Conservation (phyloP, 2,797 vertebrate species). For the Odontamblyopus rebecca region DNA sequence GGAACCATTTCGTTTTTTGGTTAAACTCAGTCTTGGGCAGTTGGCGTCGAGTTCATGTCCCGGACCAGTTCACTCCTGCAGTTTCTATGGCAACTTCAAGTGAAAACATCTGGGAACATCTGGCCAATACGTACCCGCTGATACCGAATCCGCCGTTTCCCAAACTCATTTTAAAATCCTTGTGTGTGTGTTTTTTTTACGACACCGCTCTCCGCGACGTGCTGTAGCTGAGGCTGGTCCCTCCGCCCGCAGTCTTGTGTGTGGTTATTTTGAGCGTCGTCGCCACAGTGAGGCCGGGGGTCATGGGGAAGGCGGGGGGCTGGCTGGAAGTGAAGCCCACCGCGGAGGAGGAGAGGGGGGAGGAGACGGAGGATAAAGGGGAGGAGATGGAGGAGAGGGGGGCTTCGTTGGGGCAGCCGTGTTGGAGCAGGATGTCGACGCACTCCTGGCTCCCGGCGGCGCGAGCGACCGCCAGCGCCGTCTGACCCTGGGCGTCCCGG, state of each 20-base stretch:
- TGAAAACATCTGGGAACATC: constrained; percentile 42
- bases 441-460: constrained; percentile 90
- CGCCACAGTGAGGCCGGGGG: constrained; percentile 65
- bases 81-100: constrained; percentile 19
- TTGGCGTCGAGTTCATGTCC: constrained; percentile 18
- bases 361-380: constrained; percentile 32
- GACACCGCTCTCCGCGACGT: constrained; percentile 81
- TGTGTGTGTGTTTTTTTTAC: constrained; percentile 41
- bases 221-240: constrained; percentile 83
- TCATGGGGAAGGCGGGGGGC: constrained; percentile 64
- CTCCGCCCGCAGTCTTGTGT: constrained; percentile 80
- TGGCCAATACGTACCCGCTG: constrained; percentile 18
- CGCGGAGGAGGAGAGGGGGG: constrained; percentile 48
- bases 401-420: constrained; percentile 87
- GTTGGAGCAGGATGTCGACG: constrained; percentile 88
- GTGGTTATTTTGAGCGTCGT: constrained; percentile 80
- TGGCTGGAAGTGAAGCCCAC: constrained; percentile 46
- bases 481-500: constrained; percentile 86
- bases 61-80: constrained; percentile 14
- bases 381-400: constrained; percentile 40
- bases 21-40: constrained; percentile 38
- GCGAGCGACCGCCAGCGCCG: constrained; percentile 84
- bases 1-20: constrained; percentile 44
- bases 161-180: not conserved
- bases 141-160: not conserved